Evolutionary conservation across 2,888 invertebrate genomes (phyloP).

Genomic region (Hofmannophila pseudospretella): DNA sequence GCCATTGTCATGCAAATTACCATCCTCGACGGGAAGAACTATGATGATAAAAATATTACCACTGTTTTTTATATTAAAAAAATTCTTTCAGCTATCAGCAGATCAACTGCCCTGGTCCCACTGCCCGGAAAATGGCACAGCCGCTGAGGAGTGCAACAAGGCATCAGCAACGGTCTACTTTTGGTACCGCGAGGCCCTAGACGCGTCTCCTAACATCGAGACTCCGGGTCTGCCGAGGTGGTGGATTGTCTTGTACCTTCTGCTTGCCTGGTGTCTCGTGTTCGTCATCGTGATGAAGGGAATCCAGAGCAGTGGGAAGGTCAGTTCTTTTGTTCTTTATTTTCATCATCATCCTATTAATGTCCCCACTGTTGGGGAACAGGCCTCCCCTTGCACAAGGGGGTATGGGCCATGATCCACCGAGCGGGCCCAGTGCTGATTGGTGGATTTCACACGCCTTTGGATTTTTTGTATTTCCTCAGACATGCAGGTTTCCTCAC

Average conservation of each 20-base stretch:
- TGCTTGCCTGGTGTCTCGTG: conserved; percentile 93
- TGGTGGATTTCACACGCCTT: too few species aligned
- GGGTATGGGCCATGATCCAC: too few species aligned
- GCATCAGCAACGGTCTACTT: conserved; percentile 94
- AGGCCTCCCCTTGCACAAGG: too few species aligned
- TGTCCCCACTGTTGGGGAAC: too few species aligned
- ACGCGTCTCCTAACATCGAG: conserved; percentile 91
- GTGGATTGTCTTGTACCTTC: conserved; percentile 94
- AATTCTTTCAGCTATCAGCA: conserved; percentile 75
- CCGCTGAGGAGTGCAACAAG: conserved; percentile 85
- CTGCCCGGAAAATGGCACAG: conserved; percentile 86
- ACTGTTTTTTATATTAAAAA: too few species aligned
- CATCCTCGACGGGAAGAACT: too few species aligned
- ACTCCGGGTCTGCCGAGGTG: conserved; percentile 91
- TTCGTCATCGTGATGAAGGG: conserved; percentile 98
- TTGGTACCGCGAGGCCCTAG: conserved; percentile 94
- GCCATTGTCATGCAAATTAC: too few species aligned
- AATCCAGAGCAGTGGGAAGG: conserved; percentile 97
- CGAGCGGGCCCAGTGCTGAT: too few species aligned
- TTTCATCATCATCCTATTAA: too few species aligned
- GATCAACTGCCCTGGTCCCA: conserved; percentile 88
- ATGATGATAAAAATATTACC: too few species aligned
- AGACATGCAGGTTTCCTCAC: too few species aligned
- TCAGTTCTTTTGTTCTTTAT: conserved; percentile 35
- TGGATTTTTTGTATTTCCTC: too few species aligned